Evolutionary conservation across 2,888 invertebrate genomes (phyloP).

Genomic region (Strigamia maritima): DNA sequence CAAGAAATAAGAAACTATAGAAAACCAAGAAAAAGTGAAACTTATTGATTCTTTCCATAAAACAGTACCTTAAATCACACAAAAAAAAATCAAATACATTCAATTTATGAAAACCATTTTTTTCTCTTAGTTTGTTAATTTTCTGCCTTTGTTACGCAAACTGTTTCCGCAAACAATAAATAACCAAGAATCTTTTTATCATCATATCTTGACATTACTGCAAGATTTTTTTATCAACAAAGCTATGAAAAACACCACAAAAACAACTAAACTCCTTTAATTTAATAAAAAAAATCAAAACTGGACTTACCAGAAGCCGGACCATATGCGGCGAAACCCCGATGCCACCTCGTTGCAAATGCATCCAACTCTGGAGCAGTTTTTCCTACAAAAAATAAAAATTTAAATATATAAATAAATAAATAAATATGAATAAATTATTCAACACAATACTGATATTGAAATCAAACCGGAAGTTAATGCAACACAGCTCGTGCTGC

Average conservation of each 20-base stretch:
- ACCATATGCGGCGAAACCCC: background rate
- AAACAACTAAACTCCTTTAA: background rate
- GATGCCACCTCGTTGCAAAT: constrained; percentile 11
- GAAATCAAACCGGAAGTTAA: background rate
- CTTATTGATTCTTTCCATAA: too few relatives aligned
- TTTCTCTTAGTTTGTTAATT: too few relatives aligned
- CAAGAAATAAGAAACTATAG: too few relatives aligned
- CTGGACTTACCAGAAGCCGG: background rate
- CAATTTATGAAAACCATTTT: too few relatives aligned
- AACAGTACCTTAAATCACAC: too few relatives aligned
- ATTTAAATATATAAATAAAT: background rate
- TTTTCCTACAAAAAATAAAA: background rate
- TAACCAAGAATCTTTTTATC: too few relatives aligned
- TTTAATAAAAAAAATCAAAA: background rate
- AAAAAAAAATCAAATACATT: too few relatives aligned
- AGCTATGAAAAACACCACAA: background rate
- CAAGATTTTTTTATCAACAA: background rate
- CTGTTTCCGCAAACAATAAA: too few relatives aligned
- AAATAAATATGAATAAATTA: background rate
- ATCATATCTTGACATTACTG: too few relatives aligned
- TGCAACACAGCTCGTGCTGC: background rate
- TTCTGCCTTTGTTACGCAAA: too few relatives aligned
- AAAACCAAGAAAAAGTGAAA: too few relatives aligned
- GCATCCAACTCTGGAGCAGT: background rate
- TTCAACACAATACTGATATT: background rate